A percentile compares a stretch with the other conserved stretches of the same genome.
These are phyloP conservation scores for Rhea americana DNA, from an alignment of 2,113 vertebrate species.

Conservation along the genomic window DNA sequence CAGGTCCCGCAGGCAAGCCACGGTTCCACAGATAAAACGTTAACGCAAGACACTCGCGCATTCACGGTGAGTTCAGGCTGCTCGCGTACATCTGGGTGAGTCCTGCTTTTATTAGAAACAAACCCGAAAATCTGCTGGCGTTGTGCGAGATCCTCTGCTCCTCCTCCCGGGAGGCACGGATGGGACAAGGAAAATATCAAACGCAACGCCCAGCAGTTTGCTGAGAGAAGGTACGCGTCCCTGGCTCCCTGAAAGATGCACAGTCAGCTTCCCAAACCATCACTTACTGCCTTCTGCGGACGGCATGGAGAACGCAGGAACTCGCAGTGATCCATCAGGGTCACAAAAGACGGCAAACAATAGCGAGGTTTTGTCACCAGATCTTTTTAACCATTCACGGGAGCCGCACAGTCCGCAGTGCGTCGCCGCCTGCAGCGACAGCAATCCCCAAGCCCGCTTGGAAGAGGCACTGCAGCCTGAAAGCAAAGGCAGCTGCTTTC, in stretches of 20 bases:
- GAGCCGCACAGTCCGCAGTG: background rate
- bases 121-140: background rate
- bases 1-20: background rate
- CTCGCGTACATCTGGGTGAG: background rate
- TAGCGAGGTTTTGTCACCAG: background rate
- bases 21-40: background rate
- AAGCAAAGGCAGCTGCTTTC: background rate
- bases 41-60: background rate
- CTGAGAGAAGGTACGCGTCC: background rate
- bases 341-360: rapidly evolving
- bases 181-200: background rate
- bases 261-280: background rate
- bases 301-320: background rate
- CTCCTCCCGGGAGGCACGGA: background rate
- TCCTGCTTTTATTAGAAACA: background rate
- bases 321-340: background rate
- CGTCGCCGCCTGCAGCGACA: background rate
- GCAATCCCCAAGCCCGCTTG: background rate
- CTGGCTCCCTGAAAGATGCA: background rate
- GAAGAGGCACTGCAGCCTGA: background rate
- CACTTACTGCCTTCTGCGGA: background rate
- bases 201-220: background rate
- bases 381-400: background rate
- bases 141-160: background rate
- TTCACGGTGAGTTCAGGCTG: background rate